Base-by-base conservation (phyloP, 30 jellyfish, hydroid and myxozoan species). In the Haliclystus octoradiatus region DNA sequence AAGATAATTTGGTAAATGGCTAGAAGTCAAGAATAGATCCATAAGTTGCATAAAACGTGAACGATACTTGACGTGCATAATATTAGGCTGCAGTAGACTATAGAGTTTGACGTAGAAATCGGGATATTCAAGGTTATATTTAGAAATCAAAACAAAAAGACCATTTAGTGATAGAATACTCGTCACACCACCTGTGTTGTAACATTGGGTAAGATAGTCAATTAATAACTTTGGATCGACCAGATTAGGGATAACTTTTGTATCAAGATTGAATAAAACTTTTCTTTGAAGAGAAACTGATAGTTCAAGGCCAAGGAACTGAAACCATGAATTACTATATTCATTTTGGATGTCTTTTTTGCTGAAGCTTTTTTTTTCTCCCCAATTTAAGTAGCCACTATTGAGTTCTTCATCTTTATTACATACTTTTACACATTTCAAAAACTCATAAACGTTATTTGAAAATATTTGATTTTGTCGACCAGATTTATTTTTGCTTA, bases 121-220 rank as follows among this genome's bases (percentile, higher is more conserved):
- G 13, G 99, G 95, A 73, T 83, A 91, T 40, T 82, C 95, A 19
- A 91, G 65, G 57, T 91, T 91, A 35, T 83, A 69, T 46, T 77
- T 62, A 60, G 76, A 82, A 14, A 91, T 82, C 61, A 91, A 80
- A 0, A 83, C 50, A 61, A 91, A 82, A 24, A 91, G 76, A 15
- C 99, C 94, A 71, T 82, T 91, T 34, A 91, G 72, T 3, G 95
- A 94, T n/a, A 91, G 85, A 50, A 91, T 65, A 22, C 95, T 79
- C 1, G 74, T 50, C 31, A 85, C 88, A 9, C 99, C 99, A 30
- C 95, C 99, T 33, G 65, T 69, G 76, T 82, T 50, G 80, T 82
- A 82, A 22, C 87, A 83, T 35, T 91, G 95, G n/a, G 95, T 82
- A 50, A 91, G 69, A 65, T 82, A 91, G 57, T 91, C 99, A 28